These are phyloP conservation scores for Stigmatopora argus DNA, from an alignment of 2,113 vertebrate genomes.

Conservation along the genomic window DNA sequence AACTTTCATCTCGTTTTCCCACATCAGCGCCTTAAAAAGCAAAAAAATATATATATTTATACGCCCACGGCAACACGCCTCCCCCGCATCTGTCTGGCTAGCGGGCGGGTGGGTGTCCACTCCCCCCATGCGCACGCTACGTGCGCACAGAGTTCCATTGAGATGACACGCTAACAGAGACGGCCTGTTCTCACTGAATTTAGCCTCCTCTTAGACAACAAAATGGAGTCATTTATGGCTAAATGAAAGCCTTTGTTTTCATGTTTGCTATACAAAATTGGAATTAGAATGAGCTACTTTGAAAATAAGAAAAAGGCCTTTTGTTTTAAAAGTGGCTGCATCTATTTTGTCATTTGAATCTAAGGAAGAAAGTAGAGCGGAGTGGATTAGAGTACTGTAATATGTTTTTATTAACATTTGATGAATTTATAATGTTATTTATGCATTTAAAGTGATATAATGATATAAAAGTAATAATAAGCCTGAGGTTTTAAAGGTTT, in stretches of 20 bases:
- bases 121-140: conserved; percentile 35
- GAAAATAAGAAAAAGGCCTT: neutral
- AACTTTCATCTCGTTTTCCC: conserved; percentile 20
- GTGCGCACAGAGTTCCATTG: conserved; percentile 54
- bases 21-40: conserved; percentile 4
- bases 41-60: neutral
- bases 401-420: too few species aligned
- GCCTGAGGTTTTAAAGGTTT: too few species aligned
- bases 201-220: neutral
- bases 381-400: too few species aligned
- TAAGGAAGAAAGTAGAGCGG: too few species aligned
- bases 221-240: neutral
- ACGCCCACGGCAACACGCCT: conserved; percentile 15
- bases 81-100: conserved; percentile 41
- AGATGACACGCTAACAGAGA: conserved; percentile 64
- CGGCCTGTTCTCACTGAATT: conserved; percentile 9
- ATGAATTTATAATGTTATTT: too few species aligned
- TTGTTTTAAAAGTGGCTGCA: neutral
- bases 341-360: too few species aligned
- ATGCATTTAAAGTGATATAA: too few species aligned
- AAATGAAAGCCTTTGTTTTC: neutral
- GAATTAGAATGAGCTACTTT: neutral
- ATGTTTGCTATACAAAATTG: neutral
- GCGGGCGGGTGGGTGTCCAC: conserved; percentile 25
- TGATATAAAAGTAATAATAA: too few species aligned